Evolutionary conservation across 2,797 vertebrate genomes (phyloP).

Genomic region (Nannoperca australis): DNA sequence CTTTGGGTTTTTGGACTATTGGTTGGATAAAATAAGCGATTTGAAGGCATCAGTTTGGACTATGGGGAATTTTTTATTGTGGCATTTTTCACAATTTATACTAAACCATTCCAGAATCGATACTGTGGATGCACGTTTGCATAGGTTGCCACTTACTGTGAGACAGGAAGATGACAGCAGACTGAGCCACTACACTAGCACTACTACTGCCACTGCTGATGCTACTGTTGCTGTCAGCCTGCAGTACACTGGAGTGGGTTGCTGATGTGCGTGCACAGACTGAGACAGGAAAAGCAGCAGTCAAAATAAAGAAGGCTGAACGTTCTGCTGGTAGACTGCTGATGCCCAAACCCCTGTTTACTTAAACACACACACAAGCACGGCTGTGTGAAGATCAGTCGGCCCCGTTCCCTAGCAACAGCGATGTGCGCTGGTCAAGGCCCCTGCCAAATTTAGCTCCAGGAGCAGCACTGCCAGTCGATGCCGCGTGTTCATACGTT

Average conservation of each 20-base stretch:
- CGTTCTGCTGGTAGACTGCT: slow-evolving; percentile 34
- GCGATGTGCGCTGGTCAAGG: slow-evolving; percentile 66
- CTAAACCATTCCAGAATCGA: background rate
- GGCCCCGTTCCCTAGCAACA: slow-evolving; percentile 78
- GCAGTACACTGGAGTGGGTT: background rate
- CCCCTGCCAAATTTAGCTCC: slow-evolving; percentile 75
- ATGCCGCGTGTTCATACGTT: slow-evolving; percentile 30
- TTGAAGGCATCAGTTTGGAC: background rate
- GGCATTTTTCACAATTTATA: background rate
- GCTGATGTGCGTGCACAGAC: slow-evolving; percentile 23
- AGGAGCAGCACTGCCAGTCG: slow-evolving; percentile 39
- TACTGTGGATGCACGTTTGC: background rate
- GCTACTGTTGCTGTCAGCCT: slow-evolving; percentile 5
- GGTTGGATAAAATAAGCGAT: background rate
- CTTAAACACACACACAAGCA: background rate
- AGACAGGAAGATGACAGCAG: slow-evolving; percentile 3
- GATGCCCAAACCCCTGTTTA: slow-evolving; percentile 45
- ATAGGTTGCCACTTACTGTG: no score
- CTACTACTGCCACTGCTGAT: background rate
- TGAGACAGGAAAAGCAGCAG: slow-evolving; percentile 29
- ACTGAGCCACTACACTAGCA: background rate
- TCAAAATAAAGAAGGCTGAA: slow-evolving; percentile 42
- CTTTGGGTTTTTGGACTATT: background rate
- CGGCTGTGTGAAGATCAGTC: slow-evolving; percentile 54
- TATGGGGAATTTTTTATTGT: background rate